A percentile compares a stretch with the other conserved stretches of the same genome.
phyloP scores from a whole-genome alignment of 2,797 vertebrate species.

The Xenopus petersii region DNA sequence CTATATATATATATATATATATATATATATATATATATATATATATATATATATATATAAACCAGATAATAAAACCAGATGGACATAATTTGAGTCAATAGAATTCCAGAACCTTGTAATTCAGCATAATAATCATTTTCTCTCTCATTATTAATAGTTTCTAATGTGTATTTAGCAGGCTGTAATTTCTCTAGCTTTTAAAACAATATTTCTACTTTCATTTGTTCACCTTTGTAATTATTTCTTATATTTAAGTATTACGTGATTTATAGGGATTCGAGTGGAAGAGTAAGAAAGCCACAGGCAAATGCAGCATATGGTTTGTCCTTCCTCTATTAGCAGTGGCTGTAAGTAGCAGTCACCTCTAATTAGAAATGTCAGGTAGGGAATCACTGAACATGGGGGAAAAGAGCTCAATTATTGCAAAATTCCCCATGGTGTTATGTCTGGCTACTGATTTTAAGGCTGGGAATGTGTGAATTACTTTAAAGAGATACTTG shows the following conservation, averaged over 20 bases:
- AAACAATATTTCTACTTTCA: not conserved
- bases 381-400: constrained; percentile 45
- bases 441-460: constrained; percentile 45
- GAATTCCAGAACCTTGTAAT: too few species aligned
- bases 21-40: too few species aligned
- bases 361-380: constrained; percentile 48
- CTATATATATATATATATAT: too few species aligned
- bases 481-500: constrained; percentile 43
- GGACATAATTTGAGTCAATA: too few species aligned
- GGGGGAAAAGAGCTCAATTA: constrained; percentile 43
- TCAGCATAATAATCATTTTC: too few species aligned
- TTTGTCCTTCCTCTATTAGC: constrained; percentile 40
- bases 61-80: too few species aligned
- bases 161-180: too few species aligned
- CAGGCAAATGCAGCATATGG: constrained; percentile 39
- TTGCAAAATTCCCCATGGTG: constrained; percentile 41
- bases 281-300: constrained; percentile 23
- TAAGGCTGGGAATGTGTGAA: constrained; percentile 43
- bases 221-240: not conserved
- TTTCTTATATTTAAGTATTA: not conserved
- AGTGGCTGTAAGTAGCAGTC: constrained; percentile 37
- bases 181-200: too few species aligned
- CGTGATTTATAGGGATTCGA: constrained; percentile 28
- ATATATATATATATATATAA: too few species aligned
- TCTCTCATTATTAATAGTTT: too few species aligned